A percentile compares a stretch with the other conserved stretches of the same genome.
Evolutionary conservation across 2,797 vertebrate genomes (phyloP).

Genomic region (Thaleichthys pacificus): DNA sequence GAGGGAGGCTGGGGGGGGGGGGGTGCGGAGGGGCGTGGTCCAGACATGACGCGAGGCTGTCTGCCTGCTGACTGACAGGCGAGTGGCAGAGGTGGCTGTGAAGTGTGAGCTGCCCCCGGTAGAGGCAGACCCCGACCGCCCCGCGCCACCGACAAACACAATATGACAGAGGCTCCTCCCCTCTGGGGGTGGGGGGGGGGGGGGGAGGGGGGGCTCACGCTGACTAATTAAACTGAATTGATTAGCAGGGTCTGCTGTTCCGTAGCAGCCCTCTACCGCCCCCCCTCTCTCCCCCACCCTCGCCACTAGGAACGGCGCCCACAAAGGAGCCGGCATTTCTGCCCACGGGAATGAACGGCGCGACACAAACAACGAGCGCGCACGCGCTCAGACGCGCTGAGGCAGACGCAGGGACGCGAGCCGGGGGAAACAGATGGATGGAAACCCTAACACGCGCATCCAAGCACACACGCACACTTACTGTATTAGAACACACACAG

Average conservation of each 20-base stretch:
- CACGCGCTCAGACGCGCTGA: background rate
- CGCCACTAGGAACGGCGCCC: constrained; percentile 35
- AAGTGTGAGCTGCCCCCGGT: constrained; percentile 63
- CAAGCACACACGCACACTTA: too few relatives aligned
- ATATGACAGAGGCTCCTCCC: constrained; percentile 68
- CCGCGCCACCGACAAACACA: constrained; percentile 67
- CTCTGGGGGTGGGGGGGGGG: constrained; percentile 44
- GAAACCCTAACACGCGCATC: too few relatives aligned
- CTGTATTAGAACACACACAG: background rate
- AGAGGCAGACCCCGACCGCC: constrained; percentile 55
- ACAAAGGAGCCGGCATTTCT: constrained; percentile 47
- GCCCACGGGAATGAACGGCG: constrained; percentile 42
- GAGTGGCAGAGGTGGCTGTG: constrained; percentile 63
- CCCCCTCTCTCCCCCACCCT: constrained; percentile 10
- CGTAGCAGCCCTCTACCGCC: constrained; percentile 34
- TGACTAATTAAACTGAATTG: constrained; percentile 79
- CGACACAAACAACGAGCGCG: constrained; percentile 50
- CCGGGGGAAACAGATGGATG: too few relatives aligned
- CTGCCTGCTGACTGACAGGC: constrained; percentile 60
- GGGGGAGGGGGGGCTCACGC: constrained; percentile 49
- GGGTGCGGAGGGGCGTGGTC: constrained; percentile 35
- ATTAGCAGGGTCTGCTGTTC: constrained; percentile 63
- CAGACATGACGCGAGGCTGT: constrained; percentile 31
- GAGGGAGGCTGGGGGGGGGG: background rate
- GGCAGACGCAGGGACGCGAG: too few relatives aligned